Base-by-base conservation (phyloP, 2,888 invertebrate genomes). In the Neelides folsomi region DNA sequence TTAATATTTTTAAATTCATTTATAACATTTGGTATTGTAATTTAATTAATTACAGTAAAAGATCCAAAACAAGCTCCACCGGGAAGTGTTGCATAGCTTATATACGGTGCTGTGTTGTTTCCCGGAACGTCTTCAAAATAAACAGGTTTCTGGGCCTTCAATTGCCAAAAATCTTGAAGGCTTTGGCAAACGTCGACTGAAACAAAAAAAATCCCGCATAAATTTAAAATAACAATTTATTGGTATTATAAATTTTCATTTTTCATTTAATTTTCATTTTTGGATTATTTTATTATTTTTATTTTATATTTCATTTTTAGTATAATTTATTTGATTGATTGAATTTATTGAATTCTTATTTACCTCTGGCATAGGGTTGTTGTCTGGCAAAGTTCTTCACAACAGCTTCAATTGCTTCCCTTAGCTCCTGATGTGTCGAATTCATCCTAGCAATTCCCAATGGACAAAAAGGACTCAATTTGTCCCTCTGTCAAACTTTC, bases 1-100 rank as follows among this genome's bases (percentile, higher is more conserved):
- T 3, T 7, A 27, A 27, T 27, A n/a, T 27, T 27, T 3, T 7
- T 27, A 44, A 45, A 54, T 45, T 49, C 13, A 43, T 27, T 44
- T 38, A 37, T 47, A 35, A 7, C 18, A 13, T 19, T 19, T 35
- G 16, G 20, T n/a, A 19, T 20, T 13, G 10, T 10, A 8, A 13
- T 20, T 10, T 36, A 18, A 5, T 34, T 8, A 10, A n/a, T 20
- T 35, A 20, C 36, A 13, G 19, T 27, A 42, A 90, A 93, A 71
- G 90, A 92, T 51, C 90, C 93, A 71, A 93, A 93, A 71, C 92
- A 93, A 52, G 90, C 90, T 59, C 93, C 93, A 16, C 93, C 92
- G 0, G 93, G 93, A 63, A 93, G 77, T 51, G 90, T 92, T 65
- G 93, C 89, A 69, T 88, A 93, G 73, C 93, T 93, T 49, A 92